A percentile compares a stretch with the other conserved stretches of the same genome.
Evolutionary conservation across 2,888 invertebrate genomes (phyloP).

Genomic region (Tenthredo livida): DNA sequence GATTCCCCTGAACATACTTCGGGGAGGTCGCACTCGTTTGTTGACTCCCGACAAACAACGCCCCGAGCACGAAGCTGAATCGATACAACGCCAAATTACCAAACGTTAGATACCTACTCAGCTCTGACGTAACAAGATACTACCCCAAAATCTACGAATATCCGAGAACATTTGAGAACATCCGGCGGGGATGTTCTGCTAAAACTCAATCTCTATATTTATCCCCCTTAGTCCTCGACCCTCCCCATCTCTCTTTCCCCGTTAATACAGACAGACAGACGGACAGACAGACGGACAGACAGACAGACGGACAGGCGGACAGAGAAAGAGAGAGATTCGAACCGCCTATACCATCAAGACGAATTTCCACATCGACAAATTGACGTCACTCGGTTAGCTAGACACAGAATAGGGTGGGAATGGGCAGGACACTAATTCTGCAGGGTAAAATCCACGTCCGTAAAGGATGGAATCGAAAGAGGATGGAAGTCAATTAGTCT

Average conservation of each 20-base stretch:
- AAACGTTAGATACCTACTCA: background rate
- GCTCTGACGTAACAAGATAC: constrained; percentile 41
- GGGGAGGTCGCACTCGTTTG: constrained; percentile 97
- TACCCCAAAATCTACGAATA: constrained; percentile 37
- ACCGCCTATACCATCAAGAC: constrained; percentile 8
- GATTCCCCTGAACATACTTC: constrained; percentile 94
- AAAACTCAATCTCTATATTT: constrained; percentile 43
- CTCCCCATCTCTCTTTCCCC: background rate
- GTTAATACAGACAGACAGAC: background rate
- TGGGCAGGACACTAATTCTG: background rate
- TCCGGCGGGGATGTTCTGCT: constrained; percentile 34
- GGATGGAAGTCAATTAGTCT: constrained; percentile 46
- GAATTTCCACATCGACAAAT: constrained; percentile 48
- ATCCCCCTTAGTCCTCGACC: background rate
- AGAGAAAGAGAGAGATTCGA: background rate
- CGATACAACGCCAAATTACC: constrained; percentile 48
- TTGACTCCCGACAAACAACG: constrained; percentile 90
- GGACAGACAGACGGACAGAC: background rate
- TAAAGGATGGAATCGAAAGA: constrained; percentile 21
- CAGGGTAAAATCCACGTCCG: constrained; percentile 17
- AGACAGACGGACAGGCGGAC: background rate
- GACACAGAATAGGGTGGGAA: background rate
- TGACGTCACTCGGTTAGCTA: constrained; percentile 43
- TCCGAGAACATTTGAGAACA: constrained; percentile 46
- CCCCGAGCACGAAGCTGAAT: constrained; percentile 87